Base-by-base conservation (phyloP, 2,888 invertebrate genomes). In the Eilema griseolum region DNA sequence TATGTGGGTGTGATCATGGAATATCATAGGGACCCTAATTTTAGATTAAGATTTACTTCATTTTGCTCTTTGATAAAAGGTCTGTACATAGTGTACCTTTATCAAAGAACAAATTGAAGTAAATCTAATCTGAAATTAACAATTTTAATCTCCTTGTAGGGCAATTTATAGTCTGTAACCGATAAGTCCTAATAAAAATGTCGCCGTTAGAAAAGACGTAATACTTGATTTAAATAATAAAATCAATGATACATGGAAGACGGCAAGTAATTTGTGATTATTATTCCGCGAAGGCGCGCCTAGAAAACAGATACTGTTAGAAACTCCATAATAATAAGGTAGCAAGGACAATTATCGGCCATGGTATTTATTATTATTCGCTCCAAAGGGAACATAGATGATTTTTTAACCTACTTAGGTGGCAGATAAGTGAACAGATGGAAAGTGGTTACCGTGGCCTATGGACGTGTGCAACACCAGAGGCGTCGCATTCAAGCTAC, bases 281-380 rank as follows among this genome's bases (percentile, higher is more conserved):
- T 74, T 76, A 81, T 81, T 80, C 83, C 1, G 56, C 14, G 11
- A n/a, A 69, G 66, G 63, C 61, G 52, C 68, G 61, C 23, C 23
- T 76, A 80, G 83, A 80, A 81, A 80, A 75, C 81, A 66, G 80
- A 41, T 62, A 41, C 24, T 62, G 62, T 80, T 74, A 72, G 71
- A 14, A 75, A 82, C 70, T 82, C 71, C 71, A 74, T 82, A 70
- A 61, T 10, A 64, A 23, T 11, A 23, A 68, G 74, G 80, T 74
- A 46, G 26, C 23, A 67, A 61, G 1, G 12, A 33, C 68, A 65
- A 72, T 57, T 52, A 74, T 69, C 41, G 46, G 16, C 60, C 57
- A 37, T 26, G n/a, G 2, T 20, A 26, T 28, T 60, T 16, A 59
- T 24, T 16, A 4, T 7, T 16, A 28, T 5, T n/a, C n/a, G n/a